phyloP scores from a whole-genome alignment of 2,113 vertebrate species.

The Psettodes erumei region DNA sequence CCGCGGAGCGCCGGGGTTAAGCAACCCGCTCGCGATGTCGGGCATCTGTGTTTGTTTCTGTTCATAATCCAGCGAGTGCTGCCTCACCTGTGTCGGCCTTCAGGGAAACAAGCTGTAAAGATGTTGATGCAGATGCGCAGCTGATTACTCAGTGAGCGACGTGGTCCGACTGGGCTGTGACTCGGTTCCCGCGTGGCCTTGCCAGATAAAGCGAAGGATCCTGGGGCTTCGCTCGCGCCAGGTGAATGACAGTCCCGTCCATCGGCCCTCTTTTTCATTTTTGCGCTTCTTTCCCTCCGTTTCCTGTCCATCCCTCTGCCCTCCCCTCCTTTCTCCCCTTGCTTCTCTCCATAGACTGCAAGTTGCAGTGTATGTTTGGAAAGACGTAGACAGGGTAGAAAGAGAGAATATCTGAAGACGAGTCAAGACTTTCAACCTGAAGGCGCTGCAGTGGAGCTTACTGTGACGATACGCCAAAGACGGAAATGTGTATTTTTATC shows the following conservation, averaged over 20 bases:
- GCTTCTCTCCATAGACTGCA: not conserved
- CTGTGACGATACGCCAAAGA: constrained; percentile 58
- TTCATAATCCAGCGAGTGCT: too few relatives aligned
- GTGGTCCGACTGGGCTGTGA: not conserved
- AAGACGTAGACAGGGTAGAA: not conserved
- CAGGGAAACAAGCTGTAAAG: not conserved
- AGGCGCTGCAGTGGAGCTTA: constrained; percentile 37
- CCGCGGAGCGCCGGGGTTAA: not conserved
- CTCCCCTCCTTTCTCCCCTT: not conserved
- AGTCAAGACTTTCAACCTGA: constrained; percentile 52
- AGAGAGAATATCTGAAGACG: constrained; percentile 14
- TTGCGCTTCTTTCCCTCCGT: not conserved
- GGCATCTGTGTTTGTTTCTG: not conserved
- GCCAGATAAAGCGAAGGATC: constrained; percentile 62
- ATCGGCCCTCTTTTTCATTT: constrained; percentile 9
- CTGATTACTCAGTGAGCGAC: not conserved
- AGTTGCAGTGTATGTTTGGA: not conserved
- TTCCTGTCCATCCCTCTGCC: not conserved
- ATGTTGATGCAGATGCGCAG: too few relatives aligned
- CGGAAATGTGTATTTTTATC: constrained; percentile 67
- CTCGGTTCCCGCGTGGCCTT: constrained; percentile 42
- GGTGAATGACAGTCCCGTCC: constrained; percentile 60
- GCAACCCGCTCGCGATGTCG: not conserved
- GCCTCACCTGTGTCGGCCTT: not conserved
- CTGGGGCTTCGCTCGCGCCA: constrained; percentile 62